phyloP scores from a whole-genome alignment of 2,113 vertebrate genomes.

The Mionectes macconnelli region DNA sequence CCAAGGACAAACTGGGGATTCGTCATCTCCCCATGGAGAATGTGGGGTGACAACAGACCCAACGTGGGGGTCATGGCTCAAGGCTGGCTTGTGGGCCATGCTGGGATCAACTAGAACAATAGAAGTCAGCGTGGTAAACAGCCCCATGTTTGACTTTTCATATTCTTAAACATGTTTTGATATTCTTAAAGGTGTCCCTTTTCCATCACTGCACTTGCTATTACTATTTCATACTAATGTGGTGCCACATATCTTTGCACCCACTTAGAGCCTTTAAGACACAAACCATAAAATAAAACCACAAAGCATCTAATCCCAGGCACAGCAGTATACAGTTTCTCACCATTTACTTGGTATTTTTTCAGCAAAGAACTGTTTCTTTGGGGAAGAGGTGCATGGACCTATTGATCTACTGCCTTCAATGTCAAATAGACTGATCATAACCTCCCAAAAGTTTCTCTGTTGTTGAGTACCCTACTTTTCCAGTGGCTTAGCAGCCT shows the following conservation, averaged over 20 bases:
- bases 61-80: rapidly evolving
- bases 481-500: slow-evolving; percentile 22
- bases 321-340: neutral
- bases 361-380: neutral
- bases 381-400: neutral
- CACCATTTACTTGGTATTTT: neutral
- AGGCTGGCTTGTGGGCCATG: rapidly evolving
- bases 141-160: neutral
- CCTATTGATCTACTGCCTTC: neutral
- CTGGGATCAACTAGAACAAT: neutral
- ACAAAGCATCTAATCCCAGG: neutral
- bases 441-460: neutral
- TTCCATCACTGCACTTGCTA: neutral
- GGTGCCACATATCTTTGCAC: neutral
- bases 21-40: neutral
- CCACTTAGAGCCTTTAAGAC: neutral
- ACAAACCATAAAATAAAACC: neutral
- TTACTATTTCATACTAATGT: neutral
- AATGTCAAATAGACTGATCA: neutral
- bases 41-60: rapidly evolving
- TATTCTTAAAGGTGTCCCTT: neutral
- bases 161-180: neutral
- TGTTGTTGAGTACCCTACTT: neutral
- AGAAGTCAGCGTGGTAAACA: neutral
- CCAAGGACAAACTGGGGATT: neutral